Evolutionary conservation across 2,888 invertebrate genomes (phyloP).

Genomic region (Erpobdella octoculata): DNA sequence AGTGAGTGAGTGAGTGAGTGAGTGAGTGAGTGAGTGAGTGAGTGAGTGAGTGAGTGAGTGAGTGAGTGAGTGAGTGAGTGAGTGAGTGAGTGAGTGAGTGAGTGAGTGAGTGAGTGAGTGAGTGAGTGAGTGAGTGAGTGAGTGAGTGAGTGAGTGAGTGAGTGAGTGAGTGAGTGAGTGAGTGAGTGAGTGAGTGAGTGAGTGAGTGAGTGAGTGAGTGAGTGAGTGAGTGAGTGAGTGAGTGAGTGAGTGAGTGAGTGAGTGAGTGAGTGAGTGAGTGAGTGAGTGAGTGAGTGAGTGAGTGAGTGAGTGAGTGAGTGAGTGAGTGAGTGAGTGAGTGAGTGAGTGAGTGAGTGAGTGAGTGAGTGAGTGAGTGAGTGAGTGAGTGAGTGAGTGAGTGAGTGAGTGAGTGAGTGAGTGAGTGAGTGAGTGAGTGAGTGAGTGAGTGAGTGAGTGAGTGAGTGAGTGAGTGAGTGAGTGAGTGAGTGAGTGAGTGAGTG

Average conservation of each 20-base stretch:
- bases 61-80: too few relatives aligned
- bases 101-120: too few relatives aligned
- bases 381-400: conserved; percentile 24
- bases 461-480: conserved; percentile 34
- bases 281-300: conserved; percentile 49
- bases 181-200: conserved; percentile 35
- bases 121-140: too few relatives aligned
- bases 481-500: conserved; percentile 36
- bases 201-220: conserved; percentile 35
- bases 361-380: conserved; percentile 26
- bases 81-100: too few relatives aligned
- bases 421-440: conserved; percentile 26
- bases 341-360: conserved; percentile 35
- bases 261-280: conserved; percentile 33
- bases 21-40: too few relatives aligned
- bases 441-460: conserved; percentile 30
- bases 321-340: conserved; percentile 24
- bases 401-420: conserved; percentile 15
- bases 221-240: conserved; percentile 34
- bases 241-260: conserved; percentile 34
- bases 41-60: too few relatives aligned
- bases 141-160: neutral
- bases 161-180: conserved; percentile 29
- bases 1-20: too few relatives aligned
- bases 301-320: conserved; percentile 29